Base-by-base conservation (phyloP, 35 echinoderm and acorn worm genomes). In the Heliocidaris tuberculata region DNA sequence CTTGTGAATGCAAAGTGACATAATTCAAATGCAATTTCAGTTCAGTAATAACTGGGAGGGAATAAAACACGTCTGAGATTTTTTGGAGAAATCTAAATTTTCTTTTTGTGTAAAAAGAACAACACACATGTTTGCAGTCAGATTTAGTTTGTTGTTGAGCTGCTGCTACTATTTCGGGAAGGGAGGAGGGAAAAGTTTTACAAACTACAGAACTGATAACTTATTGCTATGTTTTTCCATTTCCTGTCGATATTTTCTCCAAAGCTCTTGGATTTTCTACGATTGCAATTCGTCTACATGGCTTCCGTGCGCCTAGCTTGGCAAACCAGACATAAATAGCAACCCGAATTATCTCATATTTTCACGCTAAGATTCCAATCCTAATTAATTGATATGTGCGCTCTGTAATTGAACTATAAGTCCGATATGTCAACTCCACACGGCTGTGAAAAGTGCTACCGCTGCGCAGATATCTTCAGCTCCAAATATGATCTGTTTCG, bases 381-480 rank as follows among this genome's bases (percentile, higher is more conserved):
- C 65, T 78, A 78, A 78, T 78, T 78, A 78, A 78, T 78, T 78
- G 65, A 78, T 78, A 78, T 78, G 65, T 78, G 65, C 65, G n/a
- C 27, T 78, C 65, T 24, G 65, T 78, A 78, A 78, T 78, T 78
- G 65, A 78, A 78, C 27, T 78, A 78, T 78, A 78, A 78, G 65
- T 24, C 65, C 21, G 0, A 78, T 3, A 5, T 78, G 65, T 78
- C 65, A 78, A 78, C 19, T 6, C 3, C 8, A 78, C 65, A 6
- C 65, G 27, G 65, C 65, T 78, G 65, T 6, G 65, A 78, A 78
- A 19, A 78, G 65, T 21, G 21, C 65, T 78, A 78, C 65, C 65
- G 65, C 65, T 24, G 27, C 65, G 2, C 3, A 42, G 21, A 24
- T 78, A 78, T 27, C 21, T 78, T 24, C 65, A n/a, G 27, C 65